phyloP scores from a whole-genome alignment of 2,113 vertebrate genomes.

The Trichechus manatus region DNA sequence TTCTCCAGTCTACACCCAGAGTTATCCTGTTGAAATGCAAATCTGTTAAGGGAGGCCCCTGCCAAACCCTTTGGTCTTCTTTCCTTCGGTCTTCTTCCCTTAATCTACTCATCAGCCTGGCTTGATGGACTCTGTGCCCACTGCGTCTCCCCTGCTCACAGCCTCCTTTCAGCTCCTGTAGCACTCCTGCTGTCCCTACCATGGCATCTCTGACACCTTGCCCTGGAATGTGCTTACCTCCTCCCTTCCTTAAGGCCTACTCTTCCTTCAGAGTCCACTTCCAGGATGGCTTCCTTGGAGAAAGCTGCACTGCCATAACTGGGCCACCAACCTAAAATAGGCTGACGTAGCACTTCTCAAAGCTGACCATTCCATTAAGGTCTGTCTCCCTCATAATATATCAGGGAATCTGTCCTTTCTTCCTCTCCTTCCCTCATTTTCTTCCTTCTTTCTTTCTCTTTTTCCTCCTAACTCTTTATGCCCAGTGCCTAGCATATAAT shows the following conservation, averaged over 20 bases:
- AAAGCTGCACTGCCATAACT: not conserved
- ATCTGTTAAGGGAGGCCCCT: not conserved
- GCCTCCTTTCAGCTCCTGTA: not conserved
- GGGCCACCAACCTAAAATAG: too few relatives aligned
- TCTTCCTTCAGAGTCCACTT: not conserved
- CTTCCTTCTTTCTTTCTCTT: not conserved
- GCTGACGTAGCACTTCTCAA: not conserved
- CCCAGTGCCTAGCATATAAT: not conserved
- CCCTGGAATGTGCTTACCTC: too few relatives aligned
- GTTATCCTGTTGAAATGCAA: not conserved
- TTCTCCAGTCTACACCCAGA: not conserved
- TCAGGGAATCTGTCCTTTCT: not conserved
- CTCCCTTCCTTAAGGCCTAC: not conserved
- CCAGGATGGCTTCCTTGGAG: not conserved
- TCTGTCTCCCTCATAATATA: not conserved
- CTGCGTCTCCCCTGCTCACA: not conserved
- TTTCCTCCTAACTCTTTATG: not conserved
- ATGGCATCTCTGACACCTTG: not conserved
- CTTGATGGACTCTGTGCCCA: not conserved
- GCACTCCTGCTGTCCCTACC: not conserved
- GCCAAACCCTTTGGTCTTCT: too few relatives aligned
- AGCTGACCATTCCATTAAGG: accelerated
- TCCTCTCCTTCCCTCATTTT: not conserved
- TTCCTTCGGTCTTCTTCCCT: not conserved
- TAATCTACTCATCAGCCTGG: not conserved